Evolutionary conservation across 1,140 invertebrate species (phyloP), one percentile per base, ranked within the genome.

Genomic region (Papilio polytes): DNA sequence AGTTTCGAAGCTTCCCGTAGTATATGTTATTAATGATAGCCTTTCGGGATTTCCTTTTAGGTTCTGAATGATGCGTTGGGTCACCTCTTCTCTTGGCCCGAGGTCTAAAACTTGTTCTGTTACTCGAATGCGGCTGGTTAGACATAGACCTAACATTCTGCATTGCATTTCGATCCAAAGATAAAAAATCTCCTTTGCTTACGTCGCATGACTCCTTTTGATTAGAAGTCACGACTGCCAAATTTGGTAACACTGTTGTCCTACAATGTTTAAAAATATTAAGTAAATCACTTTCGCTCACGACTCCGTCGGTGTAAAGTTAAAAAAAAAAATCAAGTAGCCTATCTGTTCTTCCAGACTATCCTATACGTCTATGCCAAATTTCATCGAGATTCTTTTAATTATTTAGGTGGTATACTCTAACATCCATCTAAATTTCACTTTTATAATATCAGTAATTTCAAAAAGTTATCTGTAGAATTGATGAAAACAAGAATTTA

Each of bases 161-260:
- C 63, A 66, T 26, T 66, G 63, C 4, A 66, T 66, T 66, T 31
- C 22, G 63, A 15, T 66, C 63, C 26, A 66, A 66, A 9, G 63
- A 66, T 66, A 12, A 3, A 26, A 31, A 66, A 31, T 66, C 63
- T 22, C 20, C n/a, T 26, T 63, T 63, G 56, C 9, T 63, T 63
- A 63, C 22, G 12, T 63, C 56, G 8, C 20, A 20, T 20, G 56
- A 63, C 6, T 63, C 20, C 10, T 63, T 63, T 22, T 22, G 56
- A 63, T 22, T 63, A 6, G 63, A 31, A 13, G 82, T 26, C 59
- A 85, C 41, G 26, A 85, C 66, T 1, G 63, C 63, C 22, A 66
- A 31, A 66, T 3, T 26, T 31, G 85, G 81, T 85, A 87, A 88
- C 80, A 90, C 83, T 22, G 82, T 74, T 82, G 89, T 86, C 56